Base-by-base conservation (phyloP, 2,113 vertebrate species). In the Brevimyrus niger region DNA sequence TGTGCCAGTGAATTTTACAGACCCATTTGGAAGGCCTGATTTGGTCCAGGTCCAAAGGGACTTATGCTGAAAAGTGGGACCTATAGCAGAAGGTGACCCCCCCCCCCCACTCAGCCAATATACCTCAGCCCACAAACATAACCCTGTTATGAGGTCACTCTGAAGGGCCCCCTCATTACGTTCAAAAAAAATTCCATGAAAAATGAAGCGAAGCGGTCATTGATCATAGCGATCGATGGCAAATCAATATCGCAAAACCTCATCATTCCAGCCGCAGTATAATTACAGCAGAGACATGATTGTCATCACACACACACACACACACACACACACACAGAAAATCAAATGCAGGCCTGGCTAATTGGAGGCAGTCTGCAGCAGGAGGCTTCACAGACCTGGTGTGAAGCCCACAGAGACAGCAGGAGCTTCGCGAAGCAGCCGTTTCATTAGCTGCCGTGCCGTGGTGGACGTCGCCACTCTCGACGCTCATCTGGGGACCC, bases 191-290 rank as follows among this genome's bases (percentile, higher is more conserved):
- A 90, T 94, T 95, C 92, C 91, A 94, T 95, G 93, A 92, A 94
- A 94, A 93, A 90, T 91, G 93, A 94, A 95, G 94, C 94, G 94
- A 96, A 96, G 94, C 94, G 93, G 91, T 94, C 95, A 96, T 96
- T 94, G 95, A 96, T 96, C 95, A 95, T 89, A 44, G 0, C 23
- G 91, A 95, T 96, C 96, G 92, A 96, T 96, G 76, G 58, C 58
- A 65, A 93, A 96, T 96, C 95, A 95, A 96, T 96, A 96, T 94
- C 92, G 92, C 94, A 95, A 96, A 94, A 93, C 94, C 92, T 96
- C 95, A 95, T 96, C 94, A 95, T 95, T 96, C 93, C 93, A 92
- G 95, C 93, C 89, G 90, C 91, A 90, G 93, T 93, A 90, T 95
- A 96, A 96, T 96, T 96, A 95, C 94, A 91, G 94, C 94, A 93